Evolutionary conservation across 2,888 invertebrate genomes (phyloP).

Genomic region (Agonopterix heracliana): DNA sequence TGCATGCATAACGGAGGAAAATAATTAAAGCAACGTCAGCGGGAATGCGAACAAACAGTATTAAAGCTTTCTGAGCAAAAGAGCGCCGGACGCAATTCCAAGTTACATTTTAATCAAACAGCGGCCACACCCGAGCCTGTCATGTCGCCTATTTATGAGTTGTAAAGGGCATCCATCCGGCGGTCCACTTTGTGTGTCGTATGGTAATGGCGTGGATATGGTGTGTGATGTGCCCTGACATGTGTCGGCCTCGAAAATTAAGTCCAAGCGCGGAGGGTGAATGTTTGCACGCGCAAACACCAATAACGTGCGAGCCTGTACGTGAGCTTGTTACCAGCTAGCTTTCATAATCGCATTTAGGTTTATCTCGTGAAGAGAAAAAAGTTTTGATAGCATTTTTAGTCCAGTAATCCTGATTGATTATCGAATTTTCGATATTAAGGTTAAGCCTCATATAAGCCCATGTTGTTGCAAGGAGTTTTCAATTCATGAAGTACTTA

Average conservation of each 20-base stretch:
- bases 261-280: conserved; percentile 44
- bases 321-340: conserved; percentile 1
- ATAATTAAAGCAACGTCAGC: conserved; percentile 58
- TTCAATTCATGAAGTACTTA: too few species aligned
- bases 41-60: conserved; percentile 38
- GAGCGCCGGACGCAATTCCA: conserved; percentile 40
- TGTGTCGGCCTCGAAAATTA: conserved; percentile 64
- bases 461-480: too few species aligned
- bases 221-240: conserved; percentile 60
- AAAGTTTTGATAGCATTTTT: too few species aligned
- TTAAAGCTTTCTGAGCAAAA: conserved; percentile 39
- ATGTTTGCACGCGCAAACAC: conserved; percentile 27
- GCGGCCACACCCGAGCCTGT: conserved; percentile 55
- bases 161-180: conserved; percentile 55
- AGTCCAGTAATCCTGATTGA: too few species aligned
- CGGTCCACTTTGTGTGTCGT: conserved; percentile 52
- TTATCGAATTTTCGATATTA: too few species aligned
- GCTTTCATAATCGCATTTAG: neutral
- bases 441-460: too few species aligned
- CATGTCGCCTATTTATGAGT: conserved; percentile 61
- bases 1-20: conserved; percentile 49
- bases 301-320: conserved; percentile 20
- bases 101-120: conserved; percentile 69
- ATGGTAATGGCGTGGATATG: conserved; percentile 64
- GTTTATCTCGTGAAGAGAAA: too few species aligned